Evolutionary conservation across 2,797 vertebrate genomes (phyloP).

Genomic region (Microchirus variegatus): DNA sequence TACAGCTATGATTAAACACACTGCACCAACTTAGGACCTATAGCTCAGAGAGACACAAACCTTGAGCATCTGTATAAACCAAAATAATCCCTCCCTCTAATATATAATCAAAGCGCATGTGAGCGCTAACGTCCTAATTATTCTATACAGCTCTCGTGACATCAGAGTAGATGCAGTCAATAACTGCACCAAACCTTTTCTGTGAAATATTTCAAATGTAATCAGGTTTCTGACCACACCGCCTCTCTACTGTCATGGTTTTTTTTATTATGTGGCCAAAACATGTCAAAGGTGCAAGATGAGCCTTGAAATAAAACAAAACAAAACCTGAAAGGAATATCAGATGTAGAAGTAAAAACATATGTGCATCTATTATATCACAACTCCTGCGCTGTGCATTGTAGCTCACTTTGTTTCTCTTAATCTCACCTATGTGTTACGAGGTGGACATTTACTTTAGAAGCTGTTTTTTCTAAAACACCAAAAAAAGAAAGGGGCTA

Average conservation of each 20-base stretch:
- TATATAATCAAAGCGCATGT: constrained; percentile 29
- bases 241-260: neutral
- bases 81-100: constrained; percentile 45
- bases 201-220: constrained; percentile 18
- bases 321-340: neutral
- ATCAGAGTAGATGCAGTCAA: constrained; percentile 4
- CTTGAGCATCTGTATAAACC: constrained; percentile 42
- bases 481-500: no score
- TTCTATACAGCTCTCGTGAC: constrained; percentile 15
- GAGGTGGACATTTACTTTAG: no score
- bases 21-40: constrained; percentile 55
- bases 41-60: constrained; percentile 44
- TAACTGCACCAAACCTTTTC: constrained; percentile 1
- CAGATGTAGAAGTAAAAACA: neutral
- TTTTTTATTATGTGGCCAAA: constrained; percentile 7
- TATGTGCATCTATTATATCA: no score
- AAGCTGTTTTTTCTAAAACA: no score
- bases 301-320: constrained; percentile 6
- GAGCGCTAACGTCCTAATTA: constrained; percentile 24
- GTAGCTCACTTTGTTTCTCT: no score
- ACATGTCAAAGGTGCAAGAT: constrained; percentile 1
- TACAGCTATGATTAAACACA: constrained; percentile 76
- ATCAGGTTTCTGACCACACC: neutral
- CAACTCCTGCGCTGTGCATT: no score
- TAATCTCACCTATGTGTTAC: no score